A percentile compares a stretch with the other conserved stretches of the same genome.
Conservation (phyloP, 2,113 vertebrate genomes). For the Caloenas nicobarica region DNA sequence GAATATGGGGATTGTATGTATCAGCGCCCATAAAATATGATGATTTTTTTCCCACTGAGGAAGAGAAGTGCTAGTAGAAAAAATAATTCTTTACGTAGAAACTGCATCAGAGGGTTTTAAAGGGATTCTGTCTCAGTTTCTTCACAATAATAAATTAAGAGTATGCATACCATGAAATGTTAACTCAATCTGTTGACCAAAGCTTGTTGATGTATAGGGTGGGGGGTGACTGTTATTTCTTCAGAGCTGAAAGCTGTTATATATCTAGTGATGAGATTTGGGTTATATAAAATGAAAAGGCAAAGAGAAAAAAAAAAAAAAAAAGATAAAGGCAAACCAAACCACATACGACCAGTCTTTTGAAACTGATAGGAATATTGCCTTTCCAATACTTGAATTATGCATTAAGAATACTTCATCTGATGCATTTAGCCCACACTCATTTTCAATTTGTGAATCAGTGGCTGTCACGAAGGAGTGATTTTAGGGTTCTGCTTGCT, state of each 20-base stretch:
- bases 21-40: background rate
- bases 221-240: background rate
- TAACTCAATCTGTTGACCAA: background rate
- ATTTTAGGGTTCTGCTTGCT: too few species aligned
- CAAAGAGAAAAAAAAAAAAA: background rate
- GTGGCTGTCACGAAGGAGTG: too few species aligned
- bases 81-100: background rate
- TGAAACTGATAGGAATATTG: background rate
- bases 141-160: background rate
- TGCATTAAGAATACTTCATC: background rate
- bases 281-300: background rate
- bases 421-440: background rate
- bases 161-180: background rate
- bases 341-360: background rate
- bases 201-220: background rate
- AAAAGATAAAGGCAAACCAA: background rate
- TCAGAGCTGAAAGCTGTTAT: background rate
- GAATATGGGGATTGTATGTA: background rate
- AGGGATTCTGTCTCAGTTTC: background rate
- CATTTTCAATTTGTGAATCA: conserved; percentile 1
- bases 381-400: conserved; percentile 1
- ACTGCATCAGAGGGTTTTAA: background rate
- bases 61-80: background rate
- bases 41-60: background rate
- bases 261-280: background rate